Conservation (phyloP, 2,113 vertebrate genomes). For the Circaetus gallicus region DNA sequence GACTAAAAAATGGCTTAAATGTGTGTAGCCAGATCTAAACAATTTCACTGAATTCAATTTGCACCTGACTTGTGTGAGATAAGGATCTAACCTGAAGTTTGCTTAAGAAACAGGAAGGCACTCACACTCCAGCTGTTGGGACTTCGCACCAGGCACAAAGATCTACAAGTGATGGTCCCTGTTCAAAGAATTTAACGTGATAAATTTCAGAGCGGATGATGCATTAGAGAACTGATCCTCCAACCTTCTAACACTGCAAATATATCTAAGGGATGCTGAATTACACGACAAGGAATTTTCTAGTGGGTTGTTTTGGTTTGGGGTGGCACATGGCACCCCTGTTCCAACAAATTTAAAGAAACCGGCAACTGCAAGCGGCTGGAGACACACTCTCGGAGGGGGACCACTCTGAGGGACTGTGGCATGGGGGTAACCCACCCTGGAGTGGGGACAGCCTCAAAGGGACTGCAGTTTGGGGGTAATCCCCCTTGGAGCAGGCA, state of each 20-base stretch:
- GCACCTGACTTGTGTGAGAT: background rate
- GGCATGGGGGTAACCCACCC: background rate
- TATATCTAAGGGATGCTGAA: background rate
- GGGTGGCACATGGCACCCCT: rapidly evolving
- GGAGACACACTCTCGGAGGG: background rate
- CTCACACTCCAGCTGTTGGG: background rate
- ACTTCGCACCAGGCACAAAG: background rate
- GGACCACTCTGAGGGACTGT: background rate
- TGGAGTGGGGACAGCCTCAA: background rate
- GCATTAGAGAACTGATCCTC: background rate
- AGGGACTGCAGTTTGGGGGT: background rate
- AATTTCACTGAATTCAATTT: background rate
- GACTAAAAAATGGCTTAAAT: background rate
- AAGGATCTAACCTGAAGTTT: background rate
- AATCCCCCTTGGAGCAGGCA: rapidly evolving
- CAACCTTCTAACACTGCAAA: background rate
- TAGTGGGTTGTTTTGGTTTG: rapidly evolving
- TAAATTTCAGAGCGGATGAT: background rate
- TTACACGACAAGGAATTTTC: background rate
- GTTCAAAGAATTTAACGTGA: background rate
- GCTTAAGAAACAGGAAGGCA: background rate
- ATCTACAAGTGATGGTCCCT: background rate
- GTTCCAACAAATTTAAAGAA: background rate
- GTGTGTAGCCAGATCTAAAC: background rate
- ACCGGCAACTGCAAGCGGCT: background rate